These are phyloP conservation scores for Leguminivora glycinivorella DNA, from an alignment of 1,140 invertebrate genomes.

Conservation along the genomic window DNA sequence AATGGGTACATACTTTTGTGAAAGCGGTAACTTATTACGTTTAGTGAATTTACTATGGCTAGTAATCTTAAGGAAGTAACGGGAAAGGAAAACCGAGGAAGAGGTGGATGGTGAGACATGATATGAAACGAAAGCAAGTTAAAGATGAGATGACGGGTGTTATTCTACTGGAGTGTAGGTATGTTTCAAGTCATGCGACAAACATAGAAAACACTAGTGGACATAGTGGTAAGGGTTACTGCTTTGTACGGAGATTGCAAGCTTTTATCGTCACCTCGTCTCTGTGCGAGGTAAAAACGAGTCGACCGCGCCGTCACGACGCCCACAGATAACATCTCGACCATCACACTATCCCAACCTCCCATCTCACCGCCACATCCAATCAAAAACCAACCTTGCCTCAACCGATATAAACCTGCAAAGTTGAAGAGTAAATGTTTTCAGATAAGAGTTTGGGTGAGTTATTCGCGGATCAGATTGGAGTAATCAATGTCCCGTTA, in stretches of 20 bases:
- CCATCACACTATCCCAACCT: neutral
- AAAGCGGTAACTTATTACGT: no score
- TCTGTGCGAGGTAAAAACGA: constrained; percentile 10
- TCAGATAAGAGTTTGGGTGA: neutral
- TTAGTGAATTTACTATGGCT: no score
- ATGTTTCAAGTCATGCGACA: no score
- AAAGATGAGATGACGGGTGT: no score
- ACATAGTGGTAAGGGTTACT: neutral
- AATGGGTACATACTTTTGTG: no score
- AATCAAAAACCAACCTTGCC: neutral
- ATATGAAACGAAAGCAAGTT: no score
- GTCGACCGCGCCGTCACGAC: constrained; percentile 19
- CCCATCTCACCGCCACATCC: neutral
- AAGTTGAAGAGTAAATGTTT: neutral
- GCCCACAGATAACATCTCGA: constrained; percentile 22
- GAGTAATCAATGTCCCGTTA: constrained; percentile 26
- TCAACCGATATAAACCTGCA: neutral
- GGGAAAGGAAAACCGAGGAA: no score
- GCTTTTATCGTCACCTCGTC: neutral
- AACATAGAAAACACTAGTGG: no score
- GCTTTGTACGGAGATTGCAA: neutral
- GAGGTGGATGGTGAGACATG: no score
- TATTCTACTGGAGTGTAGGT: no score
- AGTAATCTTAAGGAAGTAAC: no score
- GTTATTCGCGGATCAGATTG: constrained; percentile 12